These are phyloP conservation scores for Neuroscelio doddi DNA, from an alignment of 2,888 invertebrate species.

Conservation along the genomic window DNA sequence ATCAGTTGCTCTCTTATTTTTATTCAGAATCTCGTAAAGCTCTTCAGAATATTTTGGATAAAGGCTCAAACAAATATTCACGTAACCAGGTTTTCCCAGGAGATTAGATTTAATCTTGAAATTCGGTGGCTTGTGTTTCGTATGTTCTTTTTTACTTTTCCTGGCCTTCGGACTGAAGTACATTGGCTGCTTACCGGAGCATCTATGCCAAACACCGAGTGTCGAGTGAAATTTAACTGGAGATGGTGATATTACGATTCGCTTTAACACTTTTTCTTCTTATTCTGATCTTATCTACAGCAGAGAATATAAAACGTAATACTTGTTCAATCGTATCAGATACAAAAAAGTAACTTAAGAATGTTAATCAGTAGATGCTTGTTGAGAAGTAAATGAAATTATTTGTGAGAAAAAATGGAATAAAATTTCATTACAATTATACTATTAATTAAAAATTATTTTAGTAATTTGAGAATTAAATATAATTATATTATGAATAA, in stretches of 20 bases:
- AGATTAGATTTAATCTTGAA: constrained; percentile 59
- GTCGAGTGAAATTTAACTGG: constrained; percentile 72
- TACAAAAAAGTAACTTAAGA: no score
- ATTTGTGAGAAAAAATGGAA: no score
- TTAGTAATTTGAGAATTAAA: no score
- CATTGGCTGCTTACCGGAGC: constrained; percentile 66
- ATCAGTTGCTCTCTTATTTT: constrained; percentile 1
- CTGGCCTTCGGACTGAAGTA: constrained; percentile 59
- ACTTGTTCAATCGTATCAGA: no score
- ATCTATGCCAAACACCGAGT: constrained; percentile 75
- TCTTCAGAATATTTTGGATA: constrained; percentile 60
- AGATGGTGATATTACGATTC: constrained; percentile 52
- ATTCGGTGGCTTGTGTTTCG: constrained; percentile 49
- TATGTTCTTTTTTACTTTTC: constrained; percentile 30
- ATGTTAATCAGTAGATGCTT: no score
- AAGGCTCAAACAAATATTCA: constrained; percentile 72
- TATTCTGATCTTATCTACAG: constrained; percentile 4
- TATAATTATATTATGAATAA: no score
- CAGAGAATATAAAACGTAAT: constrained; percentile 9
- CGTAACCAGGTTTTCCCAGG: constrained; percentile 74
- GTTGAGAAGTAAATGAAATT: no score
- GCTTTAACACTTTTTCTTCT: constrained; percentile 14
- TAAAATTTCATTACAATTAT: no score
- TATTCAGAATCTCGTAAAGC: constrained; percentile 8
- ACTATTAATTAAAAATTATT: no score